Conservation (phyloP, 2,797 vertebrate species). For the Alcedo atthis region DNA sequence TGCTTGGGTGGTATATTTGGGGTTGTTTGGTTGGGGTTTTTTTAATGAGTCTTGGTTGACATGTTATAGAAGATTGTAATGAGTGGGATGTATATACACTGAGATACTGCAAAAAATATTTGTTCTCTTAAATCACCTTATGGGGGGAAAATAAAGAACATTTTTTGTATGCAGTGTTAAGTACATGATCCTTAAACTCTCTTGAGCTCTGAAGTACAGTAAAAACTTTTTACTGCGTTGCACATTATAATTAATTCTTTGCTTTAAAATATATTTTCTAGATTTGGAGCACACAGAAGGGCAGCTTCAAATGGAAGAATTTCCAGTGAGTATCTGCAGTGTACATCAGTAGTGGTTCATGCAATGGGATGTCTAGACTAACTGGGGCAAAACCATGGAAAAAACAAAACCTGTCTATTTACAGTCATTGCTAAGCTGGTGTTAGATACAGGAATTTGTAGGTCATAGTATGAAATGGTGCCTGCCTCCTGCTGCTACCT, state of each 20-base stretch:
- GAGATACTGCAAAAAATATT: neutral
- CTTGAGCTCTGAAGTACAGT: neutral
- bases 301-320: conserved; percentile 87
- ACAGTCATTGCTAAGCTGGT: neutral
- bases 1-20: neutral
- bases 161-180: neutral
- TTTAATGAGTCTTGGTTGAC: neutral
- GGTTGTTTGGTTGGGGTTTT: neutral
- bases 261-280: conserved; percentile 70
- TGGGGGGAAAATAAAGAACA: neutral
- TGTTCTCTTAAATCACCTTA: neutral
- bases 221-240: neutral
- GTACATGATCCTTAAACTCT: neutral
- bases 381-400: neutral
- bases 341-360: neutral
- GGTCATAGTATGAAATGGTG: neutral
- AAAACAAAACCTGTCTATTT: neutral
- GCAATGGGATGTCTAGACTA: neutral
- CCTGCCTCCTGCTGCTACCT: neutral
- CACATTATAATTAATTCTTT: neutral
- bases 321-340: conserved; percentile 84
- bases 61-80: neutral
- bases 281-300: conserved; percentile 88
- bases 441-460: neutral
- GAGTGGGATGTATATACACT: neutral